Evolutionary conservation across 2,113 vertebrate genomes (phyloP).

Genomic region (Mus spicilegus): DNA sequence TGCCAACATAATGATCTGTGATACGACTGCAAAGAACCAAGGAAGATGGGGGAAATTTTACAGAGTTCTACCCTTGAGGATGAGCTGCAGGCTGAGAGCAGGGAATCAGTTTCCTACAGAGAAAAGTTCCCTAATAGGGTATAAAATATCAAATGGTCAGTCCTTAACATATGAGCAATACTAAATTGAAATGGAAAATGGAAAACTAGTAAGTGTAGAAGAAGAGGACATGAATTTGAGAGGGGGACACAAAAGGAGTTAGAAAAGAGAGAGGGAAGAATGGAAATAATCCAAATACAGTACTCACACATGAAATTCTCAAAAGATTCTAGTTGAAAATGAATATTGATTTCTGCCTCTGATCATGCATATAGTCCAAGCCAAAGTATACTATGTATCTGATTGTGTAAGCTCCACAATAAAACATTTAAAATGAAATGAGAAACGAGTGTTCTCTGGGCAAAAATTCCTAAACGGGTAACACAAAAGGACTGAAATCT

Average conservation of each 20-base stretch:
- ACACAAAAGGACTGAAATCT: not conserved
- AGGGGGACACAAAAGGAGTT: not conserved
- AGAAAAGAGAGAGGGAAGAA: not conserved
- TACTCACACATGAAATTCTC: not conserved
- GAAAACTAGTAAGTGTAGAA: not conserved
- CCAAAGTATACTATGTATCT: not conserved
- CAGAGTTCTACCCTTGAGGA: too few relatives aligned
- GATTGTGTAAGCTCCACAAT: constrained; percentile 11
- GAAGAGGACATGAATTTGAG: not conserved
- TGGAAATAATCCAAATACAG: not conserved
- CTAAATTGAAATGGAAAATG: not conserved
- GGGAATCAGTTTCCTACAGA: not conserved
- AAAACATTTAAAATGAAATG: constrained; percentile 3
- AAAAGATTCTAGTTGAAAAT: not conserved
- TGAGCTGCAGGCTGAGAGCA: not conserved
- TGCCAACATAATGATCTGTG: not conserved
- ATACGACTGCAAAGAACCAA: not conserved
- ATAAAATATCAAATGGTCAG: not conserved
- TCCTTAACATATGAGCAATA: not conserved
- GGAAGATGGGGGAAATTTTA: not conserved
- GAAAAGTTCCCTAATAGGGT: not conserved
- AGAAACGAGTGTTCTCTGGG: not conserved
- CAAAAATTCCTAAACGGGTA: not conserved
- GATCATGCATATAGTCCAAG: not conserved
- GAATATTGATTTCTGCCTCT: not conserved